Evolutionary conservation across 30 jellyfish, hydroid and myxozoan genomes (phyloP).

Genomic region (Pelagia noctiluca): DNA sequence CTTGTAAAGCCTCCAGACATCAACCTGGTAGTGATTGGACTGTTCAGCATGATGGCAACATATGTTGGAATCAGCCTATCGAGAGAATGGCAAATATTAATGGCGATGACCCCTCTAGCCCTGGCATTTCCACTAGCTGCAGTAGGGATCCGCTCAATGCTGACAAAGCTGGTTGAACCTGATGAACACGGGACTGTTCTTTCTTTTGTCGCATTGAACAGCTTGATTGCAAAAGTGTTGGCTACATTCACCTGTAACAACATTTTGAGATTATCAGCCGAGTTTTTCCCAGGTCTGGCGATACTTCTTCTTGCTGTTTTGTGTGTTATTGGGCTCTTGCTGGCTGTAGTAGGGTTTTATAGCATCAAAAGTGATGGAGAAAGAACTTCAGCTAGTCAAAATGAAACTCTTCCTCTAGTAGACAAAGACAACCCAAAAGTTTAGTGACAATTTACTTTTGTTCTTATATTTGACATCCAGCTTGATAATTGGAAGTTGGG

Average conservation of each 20-base stretch:
- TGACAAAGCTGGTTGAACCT: conserved; percentile 50
- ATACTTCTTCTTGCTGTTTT: no score
- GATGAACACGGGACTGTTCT: conserved; percentile 68
- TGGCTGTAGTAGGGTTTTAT: conserved; percentile 10
- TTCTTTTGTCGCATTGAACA: conserved; percentile 48
- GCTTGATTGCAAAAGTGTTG: conserved; percentile 49
- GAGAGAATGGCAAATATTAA: background rate
- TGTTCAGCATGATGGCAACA: conserved; percentile 40
- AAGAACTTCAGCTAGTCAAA: no score
- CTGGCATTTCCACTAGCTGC: conserved; percentile 66
- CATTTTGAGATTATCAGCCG: conserved; percentile 47
- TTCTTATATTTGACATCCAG: no score
- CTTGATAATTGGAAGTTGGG: no score
- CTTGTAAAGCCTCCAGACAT: conserved; percentile 40
- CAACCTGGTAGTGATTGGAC: conserved; percentile 33
- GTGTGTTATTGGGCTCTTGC: no score
- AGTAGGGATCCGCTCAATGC: conserved; percentile 50
- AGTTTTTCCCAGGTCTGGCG: conserved; percentile 54
- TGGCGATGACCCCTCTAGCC: conserved; percentile 31
- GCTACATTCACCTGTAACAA: conserved; percentile 53
- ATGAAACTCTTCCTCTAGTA: no score
- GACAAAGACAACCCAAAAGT: no score
- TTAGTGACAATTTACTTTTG: no score
- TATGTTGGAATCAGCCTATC: conserved; percentile 47
- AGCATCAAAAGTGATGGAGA: background rate